Percentiles rank a stretch among this genome's conserved stretches.
These are phyloP conservation scores for Delia radicum DNA, from an alignment of 1,140 invertebrate genomes.

Conservation along the genomic window DNA sequence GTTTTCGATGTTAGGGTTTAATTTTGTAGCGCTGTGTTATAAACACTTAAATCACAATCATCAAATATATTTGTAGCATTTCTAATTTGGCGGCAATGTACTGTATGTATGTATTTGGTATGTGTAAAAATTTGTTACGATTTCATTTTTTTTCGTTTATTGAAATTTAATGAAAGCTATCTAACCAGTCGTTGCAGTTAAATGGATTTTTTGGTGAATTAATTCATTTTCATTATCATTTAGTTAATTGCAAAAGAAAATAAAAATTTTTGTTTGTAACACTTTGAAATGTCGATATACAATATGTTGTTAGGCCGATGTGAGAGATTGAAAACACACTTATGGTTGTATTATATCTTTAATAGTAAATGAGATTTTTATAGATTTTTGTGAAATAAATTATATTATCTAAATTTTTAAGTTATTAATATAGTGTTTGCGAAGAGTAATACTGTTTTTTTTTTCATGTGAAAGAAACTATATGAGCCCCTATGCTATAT, in stretches of 20 bases:
- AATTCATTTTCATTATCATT: background rate
- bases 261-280: background rate
- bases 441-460: too few relatives aligned
- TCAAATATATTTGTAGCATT: background rate
- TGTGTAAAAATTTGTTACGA: conserved; percentile 1
- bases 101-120: background rate
- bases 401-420: too few relatives aligned
- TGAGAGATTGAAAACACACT: too few relatives aligned
- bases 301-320: too few relatives aligned
- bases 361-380: too few relatives aligned
- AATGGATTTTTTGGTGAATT: background rate
- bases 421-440: too few relatives aligned
- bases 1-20: too few relatives aligned
- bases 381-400: too few relatives aligned
- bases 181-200: background rate
- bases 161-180: background rate
- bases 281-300: background rate
- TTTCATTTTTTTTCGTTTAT: background rate
- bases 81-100: background rate
- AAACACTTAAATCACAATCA: background rate
- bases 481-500: too few relatives aligned
- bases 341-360: too few relatives aligned
- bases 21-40: too few relatives aligned
- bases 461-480: too few relatives aligned
- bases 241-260: background rate